Base-by-base conservation (phyloP, 2,113 vertebrate species). In the Balaeniceps rex region DNA sequence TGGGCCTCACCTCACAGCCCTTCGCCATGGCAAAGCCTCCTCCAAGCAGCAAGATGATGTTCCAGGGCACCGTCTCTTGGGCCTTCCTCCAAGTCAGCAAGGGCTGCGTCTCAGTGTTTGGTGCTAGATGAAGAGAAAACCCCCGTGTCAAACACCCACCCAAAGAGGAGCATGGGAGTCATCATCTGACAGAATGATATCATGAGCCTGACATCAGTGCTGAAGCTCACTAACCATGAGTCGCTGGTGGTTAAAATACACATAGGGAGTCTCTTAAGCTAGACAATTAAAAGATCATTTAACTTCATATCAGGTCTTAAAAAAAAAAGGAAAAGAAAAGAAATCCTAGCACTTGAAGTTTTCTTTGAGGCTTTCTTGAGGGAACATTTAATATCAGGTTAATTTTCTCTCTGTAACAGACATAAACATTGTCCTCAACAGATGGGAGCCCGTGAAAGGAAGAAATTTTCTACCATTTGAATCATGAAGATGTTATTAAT, bases 21-120 rank as follows among this genome's bases (percentile, higher is more conserved):
- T 99, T 99, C n/a, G 99, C 99, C 99, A 99, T 99, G 61, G 99
- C 99, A 4, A 99, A 99, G 75, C 99, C 99, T 6, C 99, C 99
- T 90, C 99, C 99, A 8, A 99, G 98, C 80, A 99, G 97, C 64
- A 99, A 97, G 83, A 99, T 99, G 92, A 99, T 99, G 90, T 99
- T 99, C 99, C 99, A 99, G 49, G 99, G 99, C 77, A 99, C 99
- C 0, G 98, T 98, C 49, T 99, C 99, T 79, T 99, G 99, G 25
- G 98, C 99, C 94, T 99, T 99, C 94, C 98, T 99, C 99, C 99
- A 99, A 0, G 99, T 99, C 76, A 99, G 93, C 80, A 99, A 96
- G 34, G 99, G 99, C 64, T 98, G 98, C 6, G 98, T 99, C n/a
- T 98, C 98, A 31, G 97, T 98, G 69, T 99, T 99, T 66, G 98